phyloP scores from a whole-genome alignment of 1,140 invertebrate genomes.

The Goniozus legneri region DNA sequence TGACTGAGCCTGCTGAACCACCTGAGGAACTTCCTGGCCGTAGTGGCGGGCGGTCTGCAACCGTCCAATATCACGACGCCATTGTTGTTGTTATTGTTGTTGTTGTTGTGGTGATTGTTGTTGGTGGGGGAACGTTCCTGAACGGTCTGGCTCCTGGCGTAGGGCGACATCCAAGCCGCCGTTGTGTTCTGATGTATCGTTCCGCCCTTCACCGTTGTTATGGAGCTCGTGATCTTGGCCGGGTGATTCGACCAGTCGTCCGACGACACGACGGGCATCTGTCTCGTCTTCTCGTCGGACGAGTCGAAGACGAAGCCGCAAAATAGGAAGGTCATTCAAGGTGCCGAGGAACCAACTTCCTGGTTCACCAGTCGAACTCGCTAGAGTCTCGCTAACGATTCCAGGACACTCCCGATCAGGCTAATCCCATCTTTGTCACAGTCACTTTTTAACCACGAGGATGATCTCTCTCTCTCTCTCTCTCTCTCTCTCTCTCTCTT shows the following conservation, averaged over 20 bases:
- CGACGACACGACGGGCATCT: constrained; percentile 47
- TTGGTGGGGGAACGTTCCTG: constrained; percentile 19
- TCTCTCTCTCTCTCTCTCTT: no score
- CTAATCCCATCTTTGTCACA: no score
- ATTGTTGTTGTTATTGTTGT: constrained; percentile 27
- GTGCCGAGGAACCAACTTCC: no score
- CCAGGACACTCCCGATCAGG: no score
- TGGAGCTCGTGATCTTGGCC: constrained; percentile 38
- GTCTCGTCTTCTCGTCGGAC: constrained; percentile 42
- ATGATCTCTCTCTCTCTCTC: no score
- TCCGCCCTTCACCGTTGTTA: constrained; percentile 30
- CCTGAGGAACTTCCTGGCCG: constrained; percentile 42
- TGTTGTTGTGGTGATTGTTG: constrained; percentile 13
- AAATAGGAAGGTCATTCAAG: constrained; percentile 49
- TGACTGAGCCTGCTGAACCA: constrained; percentile 48
- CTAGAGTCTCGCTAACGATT: no score
- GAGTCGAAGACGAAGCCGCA: constrained; percentile 47
- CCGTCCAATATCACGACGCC: constrained; percentile 44
- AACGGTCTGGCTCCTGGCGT: constrained; percentile 27
- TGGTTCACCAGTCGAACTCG: no score
- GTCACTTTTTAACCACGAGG: no score
- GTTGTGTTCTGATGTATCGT: constrained; percentile 33
- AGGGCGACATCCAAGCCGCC: constrained; percentile 43
- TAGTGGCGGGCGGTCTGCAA: constrained; percentile 39
- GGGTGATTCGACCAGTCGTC: constrained; percentile 42